These are phyloP conservation scores for Paralvinella palmiformis DNA, from an alignment of 1,140 invertebrate species.

Conservation along the genomic window DNA sequence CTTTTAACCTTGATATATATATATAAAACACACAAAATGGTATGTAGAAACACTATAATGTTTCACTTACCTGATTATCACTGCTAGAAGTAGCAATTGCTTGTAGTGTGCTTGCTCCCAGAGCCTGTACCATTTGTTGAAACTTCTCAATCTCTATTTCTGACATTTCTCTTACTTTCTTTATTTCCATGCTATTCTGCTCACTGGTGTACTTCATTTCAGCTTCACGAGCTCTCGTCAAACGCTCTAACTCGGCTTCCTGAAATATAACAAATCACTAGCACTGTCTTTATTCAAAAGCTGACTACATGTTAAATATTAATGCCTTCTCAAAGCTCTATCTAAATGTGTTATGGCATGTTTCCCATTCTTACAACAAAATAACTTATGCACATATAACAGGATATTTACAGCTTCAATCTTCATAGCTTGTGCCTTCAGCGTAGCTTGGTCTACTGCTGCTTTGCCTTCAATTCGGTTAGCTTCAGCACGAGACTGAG, in stretches of 20 bases:
- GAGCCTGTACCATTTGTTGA: conserved; percentile 49
- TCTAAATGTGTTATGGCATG: background rate
- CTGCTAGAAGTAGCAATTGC: conserved; percentile 53
- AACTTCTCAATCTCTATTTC: conserved; percentile 53
- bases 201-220: conserved; percentile 50
- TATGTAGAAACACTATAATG: background rate
- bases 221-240: conserved; percentile 51
- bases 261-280: too few species aligned
- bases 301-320: too few species aligned
- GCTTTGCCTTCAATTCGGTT: conserved; percentile 54
- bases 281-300: too few species aligned
- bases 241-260: conserved; percentile 51
- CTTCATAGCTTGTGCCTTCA: conserved; percentile 51
- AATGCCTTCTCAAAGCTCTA: background rate
- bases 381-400: background rate
- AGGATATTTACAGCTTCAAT: conserved; percentile 52
- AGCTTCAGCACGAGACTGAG: conserved; percentile 52
- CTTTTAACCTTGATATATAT: too few species aligned
- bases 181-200: conserved; percentile 52
- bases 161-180: conserved; percentile 44
- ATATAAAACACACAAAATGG: too few species aligned
- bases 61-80: conserved; percentile 49
- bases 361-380: background rate
- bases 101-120: conserved; percentile 51
- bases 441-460: conserved; percentile 53